phyloP scores from a whole-genome alignment of 1,140 invertebrate species.

The Leptinotarsa lineolata region DNA sequence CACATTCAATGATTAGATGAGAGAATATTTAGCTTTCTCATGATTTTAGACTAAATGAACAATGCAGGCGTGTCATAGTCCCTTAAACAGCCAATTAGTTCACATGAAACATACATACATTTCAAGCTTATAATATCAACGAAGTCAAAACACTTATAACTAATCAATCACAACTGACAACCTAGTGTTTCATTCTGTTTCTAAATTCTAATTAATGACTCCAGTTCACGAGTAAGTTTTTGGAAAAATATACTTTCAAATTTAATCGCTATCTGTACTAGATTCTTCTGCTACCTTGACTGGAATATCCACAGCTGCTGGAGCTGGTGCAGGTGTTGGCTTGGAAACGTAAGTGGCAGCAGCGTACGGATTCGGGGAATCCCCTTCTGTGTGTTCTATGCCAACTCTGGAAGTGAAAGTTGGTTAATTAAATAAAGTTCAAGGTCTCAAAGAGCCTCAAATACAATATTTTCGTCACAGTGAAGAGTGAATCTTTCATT shows the following conservation, averaged over 20 bases:
- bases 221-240: background rate
- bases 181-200: too few relatives aligned
- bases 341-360: slow-evolving; percentile 65
- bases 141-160: background rate
- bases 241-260: background rate
- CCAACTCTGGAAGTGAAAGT: slow-evolving; percentile 66
- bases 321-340: slow-evolving; percentile 49
- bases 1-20: too few relatives aligned
- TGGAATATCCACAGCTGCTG: slow-evolving; percentile 57
- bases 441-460: too few relatives aligned
- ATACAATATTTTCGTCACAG: too few relatives aligned
- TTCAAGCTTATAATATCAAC: background rate
- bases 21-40: too few relatives aligned
- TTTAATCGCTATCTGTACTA: slow-evolving; percentile 59
- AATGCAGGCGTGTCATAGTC: background rate
- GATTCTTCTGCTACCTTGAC: slow-evolving; percentile 54
- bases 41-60: too few relatives aligned
- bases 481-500: too few relatives aligned
- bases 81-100: background rate
- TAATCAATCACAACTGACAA: background rate
- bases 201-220: too few relatives aligned
- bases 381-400: slow-evolving; percentile 81
- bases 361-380: slow-evolving; percentile 75
- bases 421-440: too few relatives aligned
- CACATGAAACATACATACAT: background rate